Percentiles rank a stretch among this genome's conserved stretches.
phyloP scores from a whole-genome alignment of 2,888 invertebrate species.

The Cheilosia scutellata region DNA sequence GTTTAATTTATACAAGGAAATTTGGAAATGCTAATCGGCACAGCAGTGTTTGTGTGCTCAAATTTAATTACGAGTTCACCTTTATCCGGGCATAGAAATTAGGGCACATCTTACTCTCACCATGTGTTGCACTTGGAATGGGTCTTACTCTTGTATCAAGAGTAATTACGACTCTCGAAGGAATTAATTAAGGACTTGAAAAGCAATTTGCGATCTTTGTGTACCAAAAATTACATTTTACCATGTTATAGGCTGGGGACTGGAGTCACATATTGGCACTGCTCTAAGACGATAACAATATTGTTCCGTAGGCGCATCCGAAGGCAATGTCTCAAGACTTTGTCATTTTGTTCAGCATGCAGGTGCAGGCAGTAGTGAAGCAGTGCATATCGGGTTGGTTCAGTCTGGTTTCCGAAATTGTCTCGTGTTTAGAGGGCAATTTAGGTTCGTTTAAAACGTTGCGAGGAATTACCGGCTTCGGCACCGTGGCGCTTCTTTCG shows the following conservation, averaged over 20 bases:
- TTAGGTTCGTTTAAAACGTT: too few species aligned
- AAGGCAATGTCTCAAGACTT: too few species aligned
- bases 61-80: conserved; percentile 66
- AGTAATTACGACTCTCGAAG: conserved; percentile 42
- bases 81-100: conserved; percentile 1
- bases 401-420: too few species aligned
- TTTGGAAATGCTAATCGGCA: conserved; percentile 53
- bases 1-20: conserved; percentile 42
- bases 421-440: too few species aligned
- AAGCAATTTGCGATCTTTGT: conserved; percentile 29
- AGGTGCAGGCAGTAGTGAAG: too few species aligned
- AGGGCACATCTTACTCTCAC: conserved; percentile 12
- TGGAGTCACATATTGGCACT: too few species aligned
- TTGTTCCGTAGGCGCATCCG: too few species aligned
- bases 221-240: background rate
- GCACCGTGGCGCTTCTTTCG: too few species aligned
- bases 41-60: conserved; percentile 37
- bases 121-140: conserved; percentile 7
- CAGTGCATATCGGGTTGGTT: background rate
- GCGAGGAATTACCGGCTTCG: too few species aligned
- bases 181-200: conserved; percentile 55
- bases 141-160: conserved; percentile 6
- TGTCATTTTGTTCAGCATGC: too few species aligned
- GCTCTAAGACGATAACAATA: too few species aligned
- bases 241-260: too few species aligned